A percentile compares a stretch with the other conserved stretches of the same genome.
These are phyloP conservation scores for Dicaeum eximium DNA, from an alignment of 2,113 vertebrate species.

Conservation along the genomic window DNA sequence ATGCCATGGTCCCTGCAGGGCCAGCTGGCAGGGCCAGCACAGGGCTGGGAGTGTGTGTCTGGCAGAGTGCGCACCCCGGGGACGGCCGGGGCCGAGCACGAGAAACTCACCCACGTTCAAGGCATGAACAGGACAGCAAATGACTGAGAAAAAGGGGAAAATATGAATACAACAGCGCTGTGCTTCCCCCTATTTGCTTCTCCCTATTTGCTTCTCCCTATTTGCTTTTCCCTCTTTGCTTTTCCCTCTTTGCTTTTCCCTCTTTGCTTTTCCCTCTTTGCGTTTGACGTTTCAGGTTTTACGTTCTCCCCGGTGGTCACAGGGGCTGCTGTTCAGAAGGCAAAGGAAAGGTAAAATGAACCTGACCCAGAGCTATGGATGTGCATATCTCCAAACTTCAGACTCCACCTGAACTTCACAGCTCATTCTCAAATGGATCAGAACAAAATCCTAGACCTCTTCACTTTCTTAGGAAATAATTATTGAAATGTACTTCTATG, in stretches of 20 bases:
- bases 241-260: background rate
- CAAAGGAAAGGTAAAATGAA: background rate
- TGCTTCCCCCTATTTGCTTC: background rate
- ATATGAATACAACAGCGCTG: no score
- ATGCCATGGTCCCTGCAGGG: background rate
- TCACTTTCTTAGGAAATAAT: background rate
- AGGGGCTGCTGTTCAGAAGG: background rate
- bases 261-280: background rate
- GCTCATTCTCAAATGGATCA: background rate
- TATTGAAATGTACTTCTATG: background rate
- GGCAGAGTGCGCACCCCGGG: no score
- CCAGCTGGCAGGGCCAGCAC: slow-evolving; percentile 56
- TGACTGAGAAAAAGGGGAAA: background rate
- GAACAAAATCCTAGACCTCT: background rate
- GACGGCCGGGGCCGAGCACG: no score
- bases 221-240: background rate
- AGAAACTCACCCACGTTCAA: rapidly evolving
- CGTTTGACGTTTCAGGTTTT: background rate
- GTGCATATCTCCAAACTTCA: background rate
- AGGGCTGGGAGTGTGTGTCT: no score
- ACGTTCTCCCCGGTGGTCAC: background rate
- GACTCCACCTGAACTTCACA: background rate
- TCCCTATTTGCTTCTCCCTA: no score
- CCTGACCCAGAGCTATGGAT: background rate
- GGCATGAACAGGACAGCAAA: background rate